Base-by-base conservation (phyloP, 2,888 invertebrate genomes). In the Tachina grossa region DNA sequence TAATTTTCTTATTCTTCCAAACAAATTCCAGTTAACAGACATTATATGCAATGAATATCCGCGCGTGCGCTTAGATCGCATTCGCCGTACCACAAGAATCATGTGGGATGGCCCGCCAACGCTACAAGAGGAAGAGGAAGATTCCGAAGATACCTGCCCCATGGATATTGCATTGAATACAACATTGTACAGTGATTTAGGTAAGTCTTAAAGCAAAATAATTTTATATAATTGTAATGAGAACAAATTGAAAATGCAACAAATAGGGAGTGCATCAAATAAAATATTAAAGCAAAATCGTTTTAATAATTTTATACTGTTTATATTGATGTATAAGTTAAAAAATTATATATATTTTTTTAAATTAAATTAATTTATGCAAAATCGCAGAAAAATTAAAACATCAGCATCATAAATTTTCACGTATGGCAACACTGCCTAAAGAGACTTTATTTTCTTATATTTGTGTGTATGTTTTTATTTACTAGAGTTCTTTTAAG, bases 31-130 rank as follows among this genome's bases (percentile, higher is more conserved):
- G 93, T 88, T 92, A 79, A 92, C 92, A 47, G 93, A 93, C 89
- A 91, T 92, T 14, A 89, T 92, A 71, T 93, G 92, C 85, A 92
- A 92, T 88, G 93, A 93, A 87, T 92, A 95, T 87, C 95, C 95
- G 39, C 94, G 95, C 3, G 94, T 95, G 4, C 94, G 96, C 47
- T 92, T 96, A 87, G 96, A 96, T 90, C 95, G 95, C 1, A 94
- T 95, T 0, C 94, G 95, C 65, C 94, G 94, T 85, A 91, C 92
- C 2, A 90, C 88, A 14, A 92, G 91, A 88, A 89, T 90, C 0
- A 94, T 95, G 89, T 93, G 94, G 90, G 93, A 94, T 86, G 94
- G 94, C 3, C 94, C 94, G 47, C 95, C 95, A 16, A 94, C 95
- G 51, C 92, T 95, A 84, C 93, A 94, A 88, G 95, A 95, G 89